phyloP scores from a whole-genome alignment of 2,888 invertebrate genomes.

The Colletes collaris region DNA sequence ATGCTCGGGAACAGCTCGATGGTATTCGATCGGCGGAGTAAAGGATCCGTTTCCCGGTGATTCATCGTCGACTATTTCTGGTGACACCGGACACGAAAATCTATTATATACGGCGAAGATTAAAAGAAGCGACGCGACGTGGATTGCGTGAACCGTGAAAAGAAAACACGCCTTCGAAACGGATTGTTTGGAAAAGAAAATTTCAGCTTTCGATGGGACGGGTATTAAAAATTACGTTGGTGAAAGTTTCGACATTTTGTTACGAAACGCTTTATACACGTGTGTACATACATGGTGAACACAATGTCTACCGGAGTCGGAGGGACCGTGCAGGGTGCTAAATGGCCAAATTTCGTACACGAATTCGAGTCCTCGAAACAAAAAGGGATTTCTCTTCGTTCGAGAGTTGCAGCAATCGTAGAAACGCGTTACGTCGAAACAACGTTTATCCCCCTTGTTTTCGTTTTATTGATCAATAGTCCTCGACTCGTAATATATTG shows the following conservation, averaged over 20 bases:
- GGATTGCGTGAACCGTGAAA: slow-evolving; percentile 21
- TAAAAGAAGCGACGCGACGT: slow-evolving; percentile 23
- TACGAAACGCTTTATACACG: neutral
- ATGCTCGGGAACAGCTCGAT: slow-evolving; percentile 67
- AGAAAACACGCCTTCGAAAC: too few relatives aligned
- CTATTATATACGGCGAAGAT: slow-evolving; percentile 18
- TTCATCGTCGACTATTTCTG: slow-evolving; percentile 62
- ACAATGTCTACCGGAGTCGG: neutral
- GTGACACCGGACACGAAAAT: slow-evolving; percentile 45
- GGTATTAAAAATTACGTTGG: slow-evolving; percentile 11
- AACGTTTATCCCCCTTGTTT: too few relatives aligned
- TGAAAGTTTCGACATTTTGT: slow-evolving; percentile 6
- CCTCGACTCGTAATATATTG: too few relatives aligned
- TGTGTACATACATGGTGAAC: neutral
- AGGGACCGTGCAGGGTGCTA: too few relatives aligned
- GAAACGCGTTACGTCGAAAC: too few relatives aligned
- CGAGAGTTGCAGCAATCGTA: too few relatives aligned
- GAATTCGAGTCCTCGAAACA: too few relatives aligned
- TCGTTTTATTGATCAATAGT: too few relatives aligned
- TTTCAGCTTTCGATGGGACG: neutral
- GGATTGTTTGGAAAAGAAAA: slow-evolving; percentile 13
- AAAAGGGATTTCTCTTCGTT: too few relatives aligned
- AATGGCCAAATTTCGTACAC: too few relatives aligned
- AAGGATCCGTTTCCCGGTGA: slow-evolving; percentile 69
- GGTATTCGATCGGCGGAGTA: slow-evolving; percentile 60